Conservation (phyloP, 2,797 vertebrate genomes). For the Denticeps clupeoides region DNA sequence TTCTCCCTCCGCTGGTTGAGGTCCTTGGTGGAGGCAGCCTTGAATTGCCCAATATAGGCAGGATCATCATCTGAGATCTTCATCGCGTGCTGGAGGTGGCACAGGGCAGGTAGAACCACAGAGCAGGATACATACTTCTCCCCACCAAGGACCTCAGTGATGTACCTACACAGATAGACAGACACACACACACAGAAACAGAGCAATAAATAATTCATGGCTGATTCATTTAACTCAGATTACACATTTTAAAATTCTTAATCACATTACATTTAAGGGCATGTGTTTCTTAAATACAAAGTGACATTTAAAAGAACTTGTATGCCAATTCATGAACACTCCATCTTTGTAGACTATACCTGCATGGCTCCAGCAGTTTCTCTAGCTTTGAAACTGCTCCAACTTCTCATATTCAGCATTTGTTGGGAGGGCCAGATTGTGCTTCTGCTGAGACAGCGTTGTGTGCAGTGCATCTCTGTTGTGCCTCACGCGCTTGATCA, state of each 20-base stretch:
- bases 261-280: too few species aligned
- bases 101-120: conserved; percentile 10
- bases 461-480: conserved; percentile 7
- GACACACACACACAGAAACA: background rate
- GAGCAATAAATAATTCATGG: too few species aligned
- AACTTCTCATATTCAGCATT: conserved; percentile 4
- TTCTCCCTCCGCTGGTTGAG: conserved; percentile 6
- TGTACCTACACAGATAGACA: background rate
- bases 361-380: conserved; percentile 5
- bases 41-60: conserved; percentile 13
- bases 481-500: conserved; percentile 1
- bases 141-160: conserved; percentile 10
- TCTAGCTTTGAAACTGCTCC: background rate
- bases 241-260: too few species aligned
- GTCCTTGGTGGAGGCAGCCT: conserved; percentile 16
- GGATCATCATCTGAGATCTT: conserved; percentile 15
- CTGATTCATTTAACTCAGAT: too few species aligned
- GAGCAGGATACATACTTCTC: conserved; percentile 11
- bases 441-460: conserved; percentile 7
- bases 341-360: too few species aligned
- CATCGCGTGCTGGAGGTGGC: conserved; percentile 10
- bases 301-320: too few species aligned
- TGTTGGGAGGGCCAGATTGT: conserved; percentile 5
- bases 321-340: too few species aligned
- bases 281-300: too few species aligned